Conservation (phyloP, 2,113 vertebrate genomes). For the Elephantulus edwardii region DNA sequence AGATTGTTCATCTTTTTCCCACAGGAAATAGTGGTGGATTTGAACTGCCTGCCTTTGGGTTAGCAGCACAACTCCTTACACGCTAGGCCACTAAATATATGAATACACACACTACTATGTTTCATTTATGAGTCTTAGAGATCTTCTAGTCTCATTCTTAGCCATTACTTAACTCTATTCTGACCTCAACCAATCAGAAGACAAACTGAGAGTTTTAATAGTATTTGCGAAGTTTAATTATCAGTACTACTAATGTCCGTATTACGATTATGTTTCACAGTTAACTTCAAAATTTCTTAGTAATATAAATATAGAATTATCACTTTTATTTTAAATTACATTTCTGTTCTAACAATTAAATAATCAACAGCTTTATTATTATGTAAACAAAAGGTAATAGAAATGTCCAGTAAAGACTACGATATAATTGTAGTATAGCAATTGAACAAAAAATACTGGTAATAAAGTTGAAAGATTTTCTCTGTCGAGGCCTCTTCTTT, state of each 20-base stretch:
- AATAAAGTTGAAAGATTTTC: conserved; percentile 37
- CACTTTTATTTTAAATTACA: conserved; percentile 23
- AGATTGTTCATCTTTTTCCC: too few species aligned
- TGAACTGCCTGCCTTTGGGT: too few species aligned
- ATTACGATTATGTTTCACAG: not conserved
- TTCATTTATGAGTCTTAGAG: not conserved
- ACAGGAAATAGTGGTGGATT: too few species aligned
- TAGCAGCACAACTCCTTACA: too few species aligned
- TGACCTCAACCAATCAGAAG: conserved; percentile 5
- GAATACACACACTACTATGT: not conserved
- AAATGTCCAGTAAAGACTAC: not conserved
- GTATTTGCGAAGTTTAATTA: conserved; percentile 29
- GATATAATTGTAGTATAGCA: conserved; percentile 7
- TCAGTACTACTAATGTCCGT: not conserved
- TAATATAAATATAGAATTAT: conserved; percentile 28
- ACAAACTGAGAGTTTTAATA: conserved; percentile 10
- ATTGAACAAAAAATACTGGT: not conserved
- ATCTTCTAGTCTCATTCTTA: not conserved
- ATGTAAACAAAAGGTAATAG: conserved; percentile 40
- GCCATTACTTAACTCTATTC: not conserved
- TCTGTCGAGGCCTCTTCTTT: not conserved
- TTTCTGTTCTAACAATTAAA: conserved; percentile 28
- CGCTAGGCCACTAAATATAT: too few species aligned
- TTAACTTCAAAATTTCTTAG: conserved; percentile 47
- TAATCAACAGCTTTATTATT: not conserved